Evolutionary conservation across 2,113 vertebrate species (phyloP).

Genomic region (Charina bottae): DNA sequence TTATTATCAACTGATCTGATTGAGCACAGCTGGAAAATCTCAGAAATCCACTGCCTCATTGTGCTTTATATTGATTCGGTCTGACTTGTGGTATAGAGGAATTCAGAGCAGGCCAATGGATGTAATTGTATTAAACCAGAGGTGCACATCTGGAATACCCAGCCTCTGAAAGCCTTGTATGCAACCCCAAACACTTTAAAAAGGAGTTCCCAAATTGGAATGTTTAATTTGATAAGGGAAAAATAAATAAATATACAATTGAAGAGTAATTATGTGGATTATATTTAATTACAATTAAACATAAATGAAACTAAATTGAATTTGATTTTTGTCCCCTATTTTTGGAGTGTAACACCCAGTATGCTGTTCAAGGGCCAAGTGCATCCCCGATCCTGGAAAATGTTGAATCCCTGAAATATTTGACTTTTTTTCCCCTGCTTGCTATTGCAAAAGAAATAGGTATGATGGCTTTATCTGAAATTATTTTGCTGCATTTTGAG

Average conservation of each 20-base stretch:
- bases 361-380: not conserved
- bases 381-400: not conserved
- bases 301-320: not conserved
- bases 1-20: not conserved
- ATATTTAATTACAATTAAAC: not conserved
- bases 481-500: not conserved
- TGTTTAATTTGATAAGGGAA: not conserved
- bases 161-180: not conserved
- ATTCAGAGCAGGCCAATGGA: not conserved
- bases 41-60: not conserved
- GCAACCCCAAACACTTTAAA: not conserved
- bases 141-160: not conserved
- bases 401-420: not conserved
- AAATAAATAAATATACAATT: not conserved
- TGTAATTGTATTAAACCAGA: not conserved
- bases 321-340: not conserved
- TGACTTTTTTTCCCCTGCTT: not conserved
- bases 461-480: not conserved
- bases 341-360: not conserved
- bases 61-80: not conserved
- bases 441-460: not conserved
- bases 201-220: not conserved
- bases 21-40: not conserved
- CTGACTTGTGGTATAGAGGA: not conserved
- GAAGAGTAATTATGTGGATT: not conserved